Evolutionary conservation across 2,797 vertebrate species (phyloP).

Genomic region (Acestrorhynchus altus): DNA sequence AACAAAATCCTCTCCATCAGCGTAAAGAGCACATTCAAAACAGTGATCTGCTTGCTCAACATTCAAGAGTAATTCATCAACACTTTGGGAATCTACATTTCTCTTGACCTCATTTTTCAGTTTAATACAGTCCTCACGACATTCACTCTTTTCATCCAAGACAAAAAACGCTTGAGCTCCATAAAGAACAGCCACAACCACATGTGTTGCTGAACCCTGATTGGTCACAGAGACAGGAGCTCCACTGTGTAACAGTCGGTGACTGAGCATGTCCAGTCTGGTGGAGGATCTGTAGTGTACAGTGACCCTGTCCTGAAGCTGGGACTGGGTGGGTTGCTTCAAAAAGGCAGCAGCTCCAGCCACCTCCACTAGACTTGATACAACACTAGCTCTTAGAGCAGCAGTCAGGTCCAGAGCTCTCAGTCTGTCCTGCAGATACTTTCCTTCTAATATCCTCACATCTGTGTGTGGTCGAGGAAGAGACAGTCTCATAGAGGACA

Average conservation of each 20-base stretch:
- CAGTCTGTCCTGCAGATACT: conserved; percentile 49
- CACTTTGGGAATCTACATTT: background rate
- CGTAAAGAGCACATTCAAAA: conserved; percentile 26
- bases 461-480: conserved; percentile 30
- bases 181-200: background rate
- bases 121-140: background rate
- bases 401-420: conserved; percentile 35
- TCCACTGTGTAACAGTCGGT: conserved; percentile 38
- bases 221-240: conserved; percentile 9
- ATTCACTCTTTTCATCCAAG: background rate
- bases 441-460: conserved; percentile 43
- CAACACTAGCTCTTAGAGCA: conserved; percentile 41
- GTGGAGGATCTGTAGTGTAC: conserved; percentile 53
- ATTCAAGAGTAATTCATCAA: background rate
- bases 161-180: background rate
- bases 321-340: conserved; percentile 33
- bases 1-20: conserved; percentile 31
- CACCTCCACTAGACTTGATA: conserved; percentile 33
- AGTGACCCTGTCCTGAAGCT: conserved; percentile 38
- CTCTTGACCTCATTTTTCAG: conserved; percentile 25
- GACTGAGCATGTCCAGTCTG: conserved; percentile 55
- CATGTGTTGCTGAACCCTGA: background rate
- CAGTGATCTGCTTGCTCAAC: background rate
- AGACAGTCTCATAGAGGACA: conserved; percentile 26
- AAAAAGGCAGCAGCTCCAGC: conserved; percentile 53